Evolutionary conservation across 1,140 invertebrate species (phyloP).

Genomic region (Steinernema feltiae): DNA sequence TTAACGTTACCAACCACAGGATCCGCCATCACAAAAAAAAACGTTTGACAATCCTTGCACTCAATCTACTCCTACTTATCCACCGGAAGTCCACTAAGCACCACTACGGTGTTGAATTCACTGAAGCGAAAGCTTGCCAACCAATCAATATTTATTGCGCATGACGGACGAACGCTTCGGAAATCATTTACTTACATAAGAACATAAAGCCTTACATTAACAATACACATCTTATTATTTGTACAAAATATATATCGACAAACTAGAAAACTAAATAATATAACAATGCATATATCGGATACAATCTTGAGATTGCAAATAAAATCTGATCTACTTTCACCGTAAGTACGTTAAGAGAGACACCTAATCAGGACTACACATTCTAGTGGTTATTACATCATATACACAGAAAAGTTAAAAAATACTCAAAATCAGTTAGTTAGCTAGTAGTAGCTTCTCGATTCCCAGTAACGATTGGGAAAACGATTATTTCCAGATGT

Average conservation of each 20-base stretch:
- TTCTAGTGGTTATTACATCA: background rate
- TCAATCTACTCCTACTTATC: background rate
- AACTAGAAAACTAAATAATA: no score
- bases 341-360: background rate
- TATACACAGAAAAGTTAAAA: background rate
- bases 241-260: background rate
- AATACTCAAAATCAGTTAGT: background rate
- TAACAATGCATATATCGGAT: no score
- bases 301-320: background rate
- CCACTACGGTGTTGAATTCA: background rate
- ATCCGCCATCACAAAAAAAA: slow-evolving; percentile 66
- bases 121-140: background rate
- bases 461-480: background rate
- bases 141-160: no score
- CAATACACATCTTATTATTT: background rate
- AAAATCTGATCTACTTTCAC: background rate
- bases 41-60: background rate
- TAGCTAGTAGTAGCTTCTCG: background rate
- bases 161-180: background rate
- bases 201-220: background rate
- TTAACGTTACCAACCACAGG: slow-evolving; percentile 88
- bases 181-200: background rate
- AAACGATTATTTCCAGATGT: background rate
- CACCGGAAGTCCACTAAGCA: background rate
- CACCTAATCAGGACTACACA: background rate